Evolutionary conservation across 2,113 vertebrate genomes (phyloP).

Genomic region (Hipposideros armiger): DNA sequence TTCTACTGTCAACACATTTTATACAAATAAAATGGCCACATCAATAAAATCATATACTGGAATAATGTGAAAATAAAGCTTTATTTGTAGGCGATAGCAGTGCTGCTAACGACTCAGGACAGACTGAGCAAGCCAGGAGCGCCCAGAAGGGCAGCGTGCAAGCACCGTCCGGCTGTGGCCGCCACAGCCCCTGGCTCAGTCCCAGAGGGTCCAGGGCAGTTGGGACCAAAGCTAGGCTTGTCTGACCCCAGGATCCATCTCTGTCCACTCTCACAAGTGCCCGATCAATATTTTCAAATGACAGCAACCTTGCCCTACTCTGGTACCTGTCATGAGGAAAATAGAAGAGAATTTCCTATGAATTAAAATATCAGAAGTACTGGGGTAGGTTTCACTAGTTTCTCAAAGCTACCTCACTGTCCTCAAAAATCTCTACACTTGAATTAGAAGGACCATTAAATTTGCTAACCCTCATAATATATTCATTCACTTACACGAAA

Average conservation of each 20-base stretch:
- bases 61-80: background rate
- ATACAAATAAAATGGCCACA: background rate
- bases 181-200: background rate
- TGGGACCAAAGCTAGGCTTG: background rate
- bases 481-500: background rate
- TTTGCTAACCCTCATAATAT: too few relatives aligned
- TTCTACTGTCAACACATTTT: background rate
- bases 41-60: background rate
- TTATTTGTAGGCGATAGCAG: background rate
- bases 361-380: background rate
- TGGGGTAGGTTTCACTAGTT: background rate
- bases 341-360: background rate
- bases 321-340: background rate
- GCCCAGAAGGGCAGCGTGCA: accelerated
- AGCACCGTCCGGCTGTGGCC: background rate
- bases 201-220: too few relatives aligned
- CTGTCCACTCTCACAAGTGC: background rate
- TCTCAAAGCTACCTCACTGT: background rate
- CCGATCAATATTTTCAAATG: background rate
- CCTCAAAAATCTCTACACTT: background rate
- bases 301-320: background rate
- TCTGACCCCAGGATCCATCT: too few relatives aligned
- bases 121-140: background rate
- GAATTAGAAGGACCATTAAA: background rate
- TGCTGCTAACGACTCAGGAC: background rate